Evolutionary conservation across 2,797 vertebrate species (phyloP), one percentile per base, ranked within the genome.

Genomic region (Syngnathus acus): DNA sequence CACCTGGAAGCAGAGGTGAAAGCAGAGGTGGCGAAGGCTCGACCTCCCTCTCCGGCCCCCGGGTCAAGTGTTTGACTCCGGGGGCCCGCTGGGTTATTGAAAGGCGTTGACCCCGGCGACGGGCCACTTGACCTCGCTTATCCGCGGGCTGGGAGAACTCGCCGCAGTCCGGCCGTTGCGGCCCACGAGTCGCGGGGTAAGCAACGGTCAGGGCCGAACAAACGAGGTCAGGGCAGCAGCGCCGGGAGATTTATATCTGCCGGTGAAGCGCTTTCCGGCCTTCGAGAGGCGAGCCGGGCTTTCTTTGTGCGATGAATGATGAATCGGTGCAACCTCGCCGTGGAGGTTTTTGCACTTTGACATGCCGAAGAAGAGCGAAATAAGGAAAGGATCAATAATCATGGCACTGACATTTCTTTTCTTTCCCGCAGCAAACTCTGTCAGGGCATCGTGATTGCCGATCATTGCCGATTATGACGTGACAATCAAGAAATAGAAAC

Each of bases 41-140:
- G 81, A 88, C 87, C 86, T 88, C 80, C 80, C 69, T 77, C 69
- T 82, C 78, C 66, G 70, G 66, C 64, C 79, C 70, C 71, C 65
- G 45, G 88, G 88, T 90, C 87, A 87, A 83, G 75, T 74, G 67
- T 83, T 82, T 86, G 79, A 89, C 77, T 53, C 66, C 74, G 60
- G 19, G 66, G 55, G 75, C 32, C 32, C 72, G 74, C 9, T 1
- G 0, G 40, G 79, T 79, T 86, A 84, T 84, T 86, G 79, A 81
- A 66, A 82, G 76, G 67, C 63, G 68, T 73, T 85, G 86, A 87
- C 87, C 85, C 76, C 72, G 75, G 84, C 79, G 88, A 89, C 89
- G 84, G 82, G 74, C 82, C 87, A 90, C 90, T 92, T 91, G 89
- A 92, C 90, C 89, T 79, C 62, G 78, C 81, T 88, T 85, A 86